Base-by-base conservation (phyloP, 2,888 invertebrate species). In the Apamea epomidion region DNA sequence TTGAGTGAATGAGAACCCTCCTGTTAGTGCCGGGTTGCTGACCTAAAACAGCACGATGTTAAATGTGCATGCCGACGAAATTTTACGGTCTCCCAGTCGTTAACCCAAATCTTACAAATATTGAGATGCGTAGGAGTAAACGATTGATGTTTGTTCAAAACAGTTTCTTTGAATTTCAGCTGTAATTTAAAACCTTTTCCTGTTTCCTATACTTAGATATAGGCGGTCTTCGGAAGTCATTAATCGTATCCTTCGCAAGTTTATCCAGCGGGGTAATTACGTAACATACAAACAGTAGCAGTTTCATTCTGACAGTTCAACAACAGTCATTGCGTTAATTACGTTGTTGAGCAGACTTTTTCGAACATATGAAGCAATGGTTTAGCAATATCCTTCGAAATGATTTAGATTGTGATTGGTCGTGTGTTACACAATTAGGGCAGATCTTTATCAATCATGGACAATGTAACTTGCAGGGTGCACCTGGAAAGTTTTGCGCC, bases 61-160 rank as follows among this genome's bases (percentile, higher is more conserved):
- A 48, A 64, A 64, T 70, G 48, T 73, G 67, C 68, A 68, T 76
- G 75, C 68, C 70, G 73, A 51, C 84, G 21, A 75, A 67, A 68
- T 74, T 81, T 87, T 80, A 82, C 76, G 62, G 51, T 71, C 74
- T 51, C 69, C 18, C 18, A 68, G 60, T 77, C 85, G 80, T 88
- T 87, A 88, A 82, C 82, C 87, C 71, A 87, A 62, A 84, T 88
- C 62, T 72, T 71, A 71, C 73, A 73, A 88, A 77, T 89, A 88
- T 82, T 79, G 76, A 75, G 73, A 68, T 68, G 76, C 73, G 80
- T 82, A 65, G 74, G 58, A 60, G 42, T 51, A 54, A 74, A 18
- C 76, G 70, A 80, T 81, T 78, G 78, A 71, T 81, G 81, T 84
- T 73, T 54, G 67, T 68, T 79, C 64, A 73, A 79, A 81, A 42